These are phyloP conservation scores for Erinaceus europaeus DNA, from an alignment of 2,113 vertebrate species.

Conservation along the genomic window DNA sequence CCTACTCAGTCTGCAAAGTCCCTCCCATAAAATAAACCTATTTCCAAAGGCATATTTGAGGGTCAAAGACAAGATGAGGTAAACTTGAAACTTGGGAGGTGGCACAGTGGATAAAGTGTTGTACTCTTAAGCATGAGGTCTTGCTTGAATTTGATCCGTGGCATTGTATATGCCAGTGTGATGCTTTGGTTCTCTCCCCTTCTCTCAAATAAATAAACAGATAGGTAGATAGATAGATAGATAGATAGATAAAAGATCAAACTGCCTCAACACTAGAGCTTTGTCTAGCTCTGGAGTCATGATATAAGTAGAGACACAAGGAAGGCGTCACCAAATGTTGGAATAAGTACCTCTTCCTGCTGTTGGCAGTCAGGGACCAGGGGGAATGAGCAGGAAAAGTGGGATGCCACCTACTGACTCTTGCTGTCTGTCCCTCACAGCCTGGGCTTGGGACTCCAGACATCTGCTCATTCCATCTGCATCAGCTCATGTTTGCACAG, in stretches of 20 bases:
- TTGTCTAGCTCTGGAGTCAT: not conserved
- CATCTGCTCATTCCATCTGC: constrained; percentile 64
- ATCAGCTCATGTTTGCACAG: constrained; percentile 41
- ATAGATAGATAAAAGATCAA: no score
- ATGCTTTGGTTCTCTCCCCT: no score
- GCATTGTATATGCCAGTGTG: no score
- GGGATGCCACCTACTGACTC: constrained; percentile 21
- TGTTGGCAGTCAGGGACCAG: not conserved
- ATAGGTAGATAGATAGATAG: no score
- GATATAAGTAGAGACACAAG: not conserved
- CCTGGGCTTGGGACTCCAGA: constrained; percentile 15
- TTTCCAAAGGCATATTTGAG: not conserved
- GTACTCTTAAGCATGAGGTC: no score
- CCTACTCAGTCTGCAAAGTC: no score
- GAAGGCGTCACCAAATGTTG: not conserved
- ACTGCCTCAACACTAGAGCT: no score
- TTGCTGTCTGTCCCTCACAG: not conserved
- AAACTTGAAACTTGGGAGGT: no score
- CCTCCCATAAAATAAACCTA: not conserved
- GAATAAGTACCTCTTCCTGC: not conserved
- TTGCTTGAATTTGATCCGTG: no score
- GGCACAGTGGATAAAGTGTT: no score
- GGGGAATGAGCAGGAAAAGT: not conserved
- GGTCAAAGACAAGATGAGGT: no score
- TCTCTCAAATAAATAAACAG: no score